Percentiles rank a stretch among this genome's conserved stretches.
Evolutionary conservation across 2,113 vertebrate genomes (phyloP).

Genomic region (Lamprotornis superbus): DNA sequence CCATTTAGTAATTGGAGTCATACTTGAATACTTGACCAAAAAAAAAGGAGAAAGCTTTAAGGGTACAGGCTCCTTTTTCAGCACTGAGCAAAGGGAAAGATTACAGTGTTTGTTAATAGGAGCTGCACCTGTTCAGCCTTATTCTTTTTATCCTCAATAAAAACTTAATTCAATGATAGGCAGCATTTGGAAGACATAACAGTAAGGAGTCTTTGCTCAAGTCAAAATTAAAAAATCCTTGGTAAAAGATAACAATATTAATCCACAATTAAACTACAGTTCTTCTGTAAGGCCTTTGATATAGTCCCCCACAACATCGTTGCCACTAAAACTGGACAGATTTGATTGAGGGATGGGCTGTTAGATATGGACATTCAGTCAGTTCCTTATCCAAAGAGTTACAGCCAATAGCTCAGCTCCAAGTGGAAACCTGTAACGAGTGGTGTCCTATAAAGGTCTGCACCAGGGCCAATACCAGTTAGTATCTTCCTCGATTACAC

Average conservation of each 20-base stretch:
- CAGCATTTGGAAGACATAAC: background rate
- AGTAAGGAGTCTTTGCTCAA: background rate
- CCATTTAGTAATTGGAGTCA: background rate
- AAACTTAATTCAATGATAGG: background rate
- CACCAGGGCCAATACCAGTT: background rate
- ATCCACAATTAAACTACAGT: background rate
- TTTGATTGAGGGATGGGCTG: background rate
- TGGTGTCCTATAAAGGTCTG: too few species aligned
- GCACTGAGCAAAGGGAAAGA: background rate
- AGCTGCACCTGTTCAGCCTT: background rate
- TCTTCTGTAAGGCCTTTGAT: background rate
- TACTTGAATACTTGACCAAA: background rate
- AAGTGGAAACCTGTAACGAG: rapidly evolving
- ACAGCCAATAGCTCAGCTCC: background rate
- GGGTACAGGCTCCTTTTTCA: background rate
- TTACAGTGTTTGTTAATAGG: background rate
- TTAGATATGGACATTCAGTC: background rate
- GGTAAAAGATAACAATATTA: background rate
- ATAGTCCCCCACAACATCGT: background rate
- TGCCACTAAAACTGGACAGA: background rate
- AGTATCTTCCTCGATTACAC: rapidly evolving
- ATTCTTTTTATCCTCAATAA: background rate
- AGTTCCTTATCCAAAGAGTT: background rate
- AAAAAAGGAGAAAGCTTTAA: background rate
- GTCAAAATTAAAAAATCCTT: background rate